A percentile compares a stretch with the other conserved stretches of the same genome.
Conservation (phyloP, 2,113 vertebrate genomes). For the Halcyon malimbica region DNA sequence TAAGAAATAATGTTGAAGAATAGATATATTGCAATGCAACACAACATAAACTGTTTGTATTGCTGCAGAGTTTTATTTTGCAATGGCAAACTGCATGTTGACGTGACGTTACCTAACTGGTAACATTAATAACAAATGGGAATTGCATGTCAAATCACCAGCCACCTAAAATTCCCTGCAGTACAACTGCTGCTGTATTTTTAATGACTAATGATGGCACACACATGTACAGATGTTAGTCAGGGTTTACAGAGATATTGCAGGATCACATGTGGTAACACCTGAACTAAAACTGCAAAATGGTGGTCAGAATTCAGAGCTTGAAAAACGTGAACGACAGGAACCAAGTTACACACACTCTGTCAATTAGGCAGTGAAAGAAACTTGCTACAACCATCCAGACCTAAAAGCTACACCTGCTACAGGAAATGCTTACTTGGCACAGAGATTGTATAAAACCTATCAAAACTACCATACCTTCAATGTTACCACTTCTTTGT, state of each 20-base stretch:
- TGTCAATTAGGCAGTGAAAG: not conserved
- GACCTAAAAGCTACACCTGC: not conserved
- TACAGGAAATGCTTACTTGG: not conserved
- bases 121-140: not conserved
- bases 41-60: not conserved
- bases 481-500: not conserved
- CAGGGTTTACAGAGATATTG: not conserved
- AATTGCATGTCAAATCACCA: not conserved
- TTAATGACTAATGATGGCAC: not conserved
- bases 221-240: not conserved
- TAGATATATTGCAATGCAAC: not conserved
- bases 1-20: not conserved
- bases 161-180: not conserved
- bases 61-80: not conserved
- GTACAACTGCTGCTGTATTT: not conserved
- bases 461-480: not conserved
- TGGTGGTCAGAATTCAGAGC: not conserved
- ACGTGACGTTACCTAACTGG: not conserved
- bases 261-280: not conserved
- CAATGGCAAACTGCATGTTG: not conserved
- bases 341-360: not conserved
- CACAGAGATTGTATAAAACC: not conserved
- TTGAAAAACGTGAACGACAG: fast-evolving
- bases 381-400: not conserved
- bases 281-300: not conserved